phyloP scores from a whole-genome alignment of 2,888 invertebrate species.

The Tholera decimalis region DNA sequence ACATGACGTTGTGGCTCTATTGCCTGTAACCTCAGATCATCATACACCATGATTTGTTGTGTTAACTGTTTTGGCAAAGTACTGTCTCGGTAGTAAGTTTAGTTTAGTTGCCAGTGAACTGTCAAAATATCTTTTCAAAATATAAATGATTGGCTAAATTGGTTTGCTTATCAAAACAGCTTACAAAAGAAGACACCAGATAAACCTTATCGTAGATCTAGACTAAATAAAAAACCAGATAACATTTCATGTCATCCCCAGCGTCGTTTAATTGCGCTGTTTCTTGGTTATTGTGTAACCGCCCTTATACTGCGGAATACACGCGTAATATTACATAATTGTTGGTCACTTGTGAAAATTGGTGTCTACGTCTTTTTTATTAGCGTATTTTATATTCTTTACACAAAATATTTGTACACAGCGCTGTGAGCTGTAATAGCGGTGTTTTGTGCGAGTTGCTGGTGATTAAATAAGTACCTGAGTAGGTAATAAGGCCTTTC shows the following conservation, averaged over 20 bases:
- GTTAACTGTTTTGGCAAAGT: not conserved
- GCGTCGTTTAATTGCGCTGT: not conserved
- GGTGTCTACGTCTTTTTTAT: conserved; percentile 59
- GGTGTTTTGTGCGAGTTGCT: conserved; percentile 13
- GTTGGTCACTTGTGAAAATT: conserved; percentile 65
- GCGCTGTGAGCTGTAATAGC: conserved; percentile 23
- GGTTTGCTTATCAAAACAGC: not conserved
- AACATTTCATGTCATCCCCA: too few relatives aligned
- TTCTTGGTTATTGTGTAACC: not conserved
- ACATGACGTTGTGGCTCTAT: too few relatives aligned
- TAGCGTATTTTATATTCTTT: conserved; percentile 50
- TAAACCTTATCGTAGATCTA: too few relatives aligned
- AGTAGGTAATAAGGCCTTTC: not conserved
- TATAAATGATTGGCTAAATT: not conserved
- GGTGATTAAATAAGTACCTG: conserved; percentile 22
- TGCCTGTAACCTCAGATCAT: not conserved
- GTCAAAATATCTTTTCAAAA: not conserved
- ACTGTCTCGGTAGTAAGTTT: not conserved
- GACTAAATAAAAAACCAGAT: too few relatives aligned
- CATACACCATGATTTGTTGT: not conserved
- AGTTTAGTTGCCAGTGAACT: not conserved
- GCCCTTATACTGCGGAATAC: conserved; percentile 20
- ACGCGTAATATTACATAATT: conserved; percentile 64
- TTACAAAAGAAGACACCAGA: too few relatives aligned
- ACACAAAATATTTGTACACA: conserved; percentile 43